A percentile compares a stretch with the other conserved stretches of the same genome.
phyloP scores from a whole-genome alignment of 2,797 vertebrate species.

The Falco columbarius region DNA sequence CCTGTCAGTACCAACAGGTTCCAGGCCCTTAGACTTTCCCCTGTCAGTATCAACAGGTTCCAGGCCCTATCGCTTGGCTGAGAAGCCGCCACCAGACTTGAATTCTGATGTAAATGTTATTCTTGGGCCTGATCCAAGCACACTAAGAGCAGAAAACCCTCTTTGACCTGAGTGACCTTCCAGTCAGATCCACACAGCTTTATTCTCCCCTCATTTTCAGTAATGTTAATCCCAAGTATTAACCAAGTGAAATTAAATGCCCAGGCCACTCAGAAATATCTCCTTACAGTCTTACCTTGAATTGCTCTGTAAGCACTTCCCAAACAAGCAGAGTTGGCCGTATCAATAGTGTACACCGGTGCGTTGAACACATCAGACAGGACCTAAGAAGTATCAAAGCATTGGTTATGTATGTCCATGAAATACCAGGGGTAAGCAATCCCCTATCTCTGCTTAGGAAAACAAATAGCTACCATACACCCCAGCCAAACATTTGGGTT shows the following conservation, averaged over 20 bases:
- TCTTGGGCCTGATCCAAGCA: not conserved
- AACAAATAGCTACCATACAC: not conserved
- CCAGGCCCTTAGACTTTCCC: not conserved
- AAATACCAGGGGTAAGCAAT: not conserved
- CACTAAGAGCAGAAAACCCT: not conserved
- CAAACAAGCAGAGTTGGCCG: conserved; percentile 89
- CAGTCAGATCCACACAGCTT: not conserved
- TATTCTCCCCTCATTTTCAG: not conserved
- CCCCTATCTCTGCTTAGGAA: not conserved
- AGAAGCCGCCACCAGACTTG: not conserved
- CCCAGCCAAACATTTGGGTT: not conserved
- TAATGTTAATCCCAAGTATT: not conserved
- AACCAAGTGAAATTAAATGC: conserved; percentile 6
- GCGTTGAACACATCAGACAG: conserved; percentile 90
- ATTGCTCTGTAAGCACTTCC: conserved; percentile 91
- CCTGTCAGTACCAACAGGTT: not conserved
- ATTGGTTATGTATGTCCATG: not conserved
- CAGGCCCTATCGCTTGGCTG: not conserved
- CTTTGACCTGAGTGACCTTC: not conserved
- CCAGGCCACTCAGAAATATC: not conserved
- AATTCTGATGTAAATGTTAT: not conserved
- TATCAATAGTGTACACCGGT: conserved; percentile 89
- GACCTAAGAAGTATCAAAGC: conserved; percentile 79
- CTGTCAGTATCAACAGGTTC: not conserved
- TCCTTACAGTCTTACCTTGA: conserved; percentile 82